Evolutionary conservation across 2,888 invertebrate genomes (phyloP), one percentile per base, ranked within the genome.

Genomic region (Auanema freiburgensis): DNA sequence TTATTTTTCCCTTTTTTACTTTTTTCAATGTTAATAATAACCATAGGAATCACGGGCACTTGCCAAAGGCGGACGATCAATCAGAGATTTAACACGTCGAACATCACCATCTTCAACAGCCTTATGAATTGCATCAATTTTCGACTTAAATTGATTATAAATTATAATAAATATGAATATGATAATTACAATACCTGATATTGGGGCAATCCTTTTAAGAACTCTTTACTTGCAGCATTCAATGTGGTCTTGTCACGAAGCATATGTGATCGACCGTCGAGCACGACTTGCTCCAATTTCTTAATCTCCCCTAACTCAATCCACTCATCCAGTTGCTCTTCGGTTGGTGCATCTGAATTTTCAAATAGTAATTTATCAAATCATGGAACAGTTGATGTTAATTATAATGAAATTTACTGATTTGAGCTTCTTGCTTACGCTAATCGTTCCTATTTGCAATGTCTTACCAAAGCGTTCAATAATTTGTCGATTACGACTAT

Each of bases 51-150:
- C 92, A 76, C 91, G 89, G 21, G 93, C 93, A 66, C 92, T 89
- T 1, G 92, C 93, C 84, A 94, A 75, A 57, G 81, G 78, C 83
- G 93, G 90, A 18, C 83, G 61, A 61, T 73, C 93, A 87, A 85
- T 94, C 92, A 74, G 78, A 52, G 72, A 84, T 90, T 74, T 91
- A 89, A 94, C 87, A 77, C 92, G 91, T 76, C 91, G 87, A 71
- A 94, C 87, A 81, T 90, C 91, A 4, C 94, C 94, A 76, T 91
- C 90, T 77, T 89, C 89, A 21, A 93, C 91, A 41, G 93, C 92
- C 76, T 90, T 86, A 84, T 94, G 94, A 33, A 94, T 92, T 66
- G 90, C 89, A 71, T 91, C 90, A 74, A 94, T 93, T 88, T 94
- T 93, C 76, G 89, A 89, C 93, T 93, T 79, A 23, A 84, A 84